Percentiles rank a stretch among this genome's conserved stretches.
phyloP scores from a whole-genome alignment of 2,113 vertebrate genomes.

The Passerina amoena region DNA sequence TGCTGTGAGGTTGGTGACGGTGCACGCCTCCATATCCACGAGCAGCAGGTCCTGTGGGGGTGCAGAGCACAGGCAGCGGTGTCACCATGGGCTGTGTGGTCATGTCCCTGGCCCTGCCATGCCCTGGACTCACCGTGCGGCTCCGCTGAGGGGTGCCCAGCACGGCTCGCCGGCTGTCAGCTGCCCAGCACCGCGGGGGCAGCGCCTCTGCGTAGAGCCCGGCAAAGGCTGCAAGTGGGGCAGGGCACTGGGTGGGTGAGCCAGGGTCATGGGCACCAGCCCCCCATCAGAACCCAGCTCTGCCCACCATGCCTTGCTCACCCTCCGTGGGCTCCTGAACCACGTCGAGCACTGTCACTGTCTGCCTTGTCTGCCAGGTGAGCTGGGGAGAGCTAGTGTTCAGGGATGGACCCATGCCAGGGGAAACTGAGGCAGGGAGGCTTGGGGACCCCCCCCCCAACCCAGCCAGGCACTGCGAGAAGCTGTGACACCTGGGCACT shows the following conservation, averaged over 20 bases:
- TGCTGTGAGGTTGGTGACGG: constrained; percentile 63
- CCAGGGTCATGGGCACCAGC: accelerated
- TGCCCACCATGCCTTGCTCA: accelerated
- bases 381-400: not conserved
- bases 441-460: too few relatives aligned
- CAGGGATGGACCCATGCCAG: too few relatives aligned
- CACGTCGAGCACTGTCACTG: not conserved
- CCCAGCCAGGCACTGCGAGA: accelerated
- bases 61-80: accelerated
- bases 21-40: constrained; percentile 56
- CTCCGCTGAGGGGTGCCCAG: constrained; percentile 84
- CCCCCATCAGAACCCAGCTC: not conserved
- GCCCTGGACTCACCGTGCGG: constrained; percentile 71
- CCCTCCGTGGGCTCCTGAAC: not conserved
- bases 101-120: accelerated
- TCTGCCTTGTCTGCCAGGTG: not conserved
- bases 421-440: not conserved
- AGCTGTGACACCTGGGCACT: not conserved
- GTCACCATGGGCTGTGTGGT: accelerated
- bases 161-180: constrained; percentile 85
- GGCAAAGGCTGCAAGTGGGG: constrained; percentile 75
- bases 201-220: constrained; percentile 85
- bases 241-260: accelerated
- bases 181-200: constrained; percentile 87
- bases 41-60: constrained; percentile 72